phyloP scores from a whole-genome alignment of 2,888 invertebrate genomes.

The Pristionchus fissidentatus region DNA sequence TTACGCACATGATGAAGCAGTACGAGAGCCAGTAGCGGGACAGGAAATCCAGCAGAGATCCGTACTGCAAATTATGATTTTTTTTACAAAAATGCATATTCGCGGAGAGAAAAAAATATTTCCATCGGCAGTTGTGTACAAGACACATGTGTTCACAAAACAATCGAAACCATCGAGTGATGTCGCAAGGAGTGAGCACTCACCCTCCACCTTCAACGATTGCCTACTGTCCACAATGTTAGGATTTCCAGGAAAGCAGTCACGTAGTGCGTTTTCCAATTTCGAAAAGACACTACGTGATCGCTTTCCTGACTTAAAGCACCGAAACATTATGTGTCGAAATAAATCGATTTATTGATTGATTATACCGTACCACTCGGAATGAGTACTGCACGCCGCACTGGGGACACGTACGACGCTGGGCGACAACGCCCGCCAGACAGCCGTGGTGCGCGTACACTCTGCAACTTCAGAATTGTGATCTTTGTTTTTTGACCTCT shows the following conservation, averaged over 20 bases:
- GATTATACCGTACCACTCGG: constrained; percentile 15
- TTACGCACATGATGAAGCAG: constrained; percentile 12
- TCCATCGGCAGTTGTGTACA: too few relatives aligned
- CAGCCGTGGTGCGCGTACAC: constrained; percentile 41
- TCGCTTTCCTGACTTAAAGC: neutral
- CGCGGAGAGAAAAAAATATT: too few relatives aligned
- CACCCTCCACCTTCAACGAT: too few relatives aligned
- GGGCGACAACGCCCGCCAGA: neutral
- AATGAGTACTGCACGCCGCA: constrained; percentile 31
- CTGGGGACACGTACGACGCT: constrained; percentile 20
- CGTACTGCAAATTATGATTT: constrained; percentile 41
- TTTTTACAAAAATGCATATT: too few relatives aligned
- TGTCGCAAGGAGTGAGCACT: too few relatives aligned
- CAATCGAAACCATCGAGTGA: too few relatives aligned
- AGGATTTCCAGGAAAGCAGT: neutral
- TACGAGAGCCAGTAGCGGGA: constrained; percentile 40
- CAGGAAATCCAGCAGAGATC: constrained; percentile 26
- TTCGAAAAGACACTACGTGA: neutral
- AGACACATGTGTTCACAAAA: too few relatives aligned
- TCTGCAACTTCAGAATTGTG: neutral
- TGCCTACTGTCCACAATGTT: neutral
- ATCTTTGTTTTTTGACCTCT: neutral
- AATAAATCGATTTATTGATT: neutral
- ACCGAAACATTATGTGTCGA: neutral
- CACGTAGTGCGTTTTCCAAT: neutral